Conservation (phyloP, 2,113 vertebrate genomes). For the Gallinago undulata region DNA sequence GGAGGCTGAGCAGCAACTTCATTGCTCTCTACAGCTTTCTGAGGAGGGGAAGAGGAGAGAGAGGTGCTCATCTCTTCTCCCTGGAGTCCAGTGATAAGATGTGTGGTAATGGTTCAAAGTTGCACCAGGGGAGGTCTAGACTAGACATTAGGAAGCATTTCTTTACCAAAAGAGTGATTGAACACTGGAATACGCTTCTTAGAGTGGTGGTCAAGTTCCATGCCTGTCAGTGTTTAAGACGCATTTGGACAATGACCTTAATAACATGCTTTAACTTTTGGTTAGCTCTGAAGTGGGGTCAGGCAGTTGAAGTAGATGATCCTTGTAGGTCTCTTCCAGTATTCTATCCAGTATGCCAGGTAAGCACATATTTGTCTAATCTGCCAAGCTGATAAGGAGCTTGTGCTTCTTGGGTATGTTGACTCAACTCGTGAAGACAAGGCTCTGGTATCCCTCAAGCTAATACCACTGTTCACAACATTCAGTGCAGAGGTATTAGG, state of each 20-base stretch:
- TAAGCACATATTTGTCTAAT: neutral
- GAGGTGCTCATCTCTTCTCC: neutral
- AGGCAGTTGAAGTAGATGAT: neutral
- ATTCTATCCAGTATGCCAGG: neutral
- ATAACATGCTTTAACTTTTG: neutral
- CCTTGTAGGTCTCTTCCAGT: neutral
- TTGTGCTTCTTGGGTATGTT: neutral
- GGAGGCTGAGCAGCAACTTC: neutral
- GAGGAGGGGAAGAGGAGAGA: neutral
- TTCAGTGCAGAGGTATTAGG: neutral
- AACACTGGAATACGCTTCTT: neutral
- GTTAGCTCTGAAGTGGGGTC: neutral
- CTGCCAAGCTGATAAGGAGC: neutral
- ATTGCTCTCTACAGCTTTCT: neutral
- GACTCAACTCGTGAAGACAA: neutral
- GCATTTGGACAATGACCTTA: neutral
- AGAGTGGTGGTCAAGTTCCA: neutral
- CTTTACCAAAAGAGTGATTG: neutral
- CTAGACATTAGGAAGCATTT: neutral
- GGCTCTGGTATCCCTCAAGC: neutral
- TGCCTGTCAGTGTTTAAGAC: neutral
- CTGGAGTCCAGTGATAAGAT: neutral
- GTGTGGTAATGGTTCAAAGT: rapidly evolving
- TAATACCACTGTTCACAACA: neutral
- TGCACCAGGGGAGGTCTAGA: neutral